Evolutionary conservation across 2,888 invertebrate species (phyloP), one percentile per base, ranked within the genome.

Genomic region (Tipula confusa): DNA sequence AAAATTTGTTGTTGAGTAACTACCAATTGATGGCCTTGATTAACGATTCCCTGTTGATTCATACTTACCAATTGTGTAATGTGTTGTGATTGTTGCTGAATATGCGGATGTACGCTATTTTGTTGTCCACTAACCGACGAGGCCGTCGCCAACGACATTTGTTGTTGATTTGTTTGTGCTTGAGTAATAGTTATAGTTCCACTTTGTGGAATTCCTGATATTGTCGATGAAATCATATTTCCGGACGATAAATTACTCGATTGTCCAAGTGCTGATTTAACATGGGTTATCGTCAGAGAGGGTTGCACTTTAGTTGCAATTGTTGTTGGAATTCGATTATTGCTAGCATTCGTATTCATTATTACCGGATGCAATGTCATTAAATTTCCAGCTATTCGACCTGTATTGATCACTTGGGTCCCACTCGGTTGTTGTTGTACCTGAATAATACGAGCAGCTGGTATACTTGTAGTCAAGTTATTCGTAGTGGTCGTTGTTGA

Each of bases 241-340:
- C 15, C 13, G 6, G 29, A n/a, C 15, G 83, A 83, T 7, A 48
- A 13, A 13, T 43, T 28, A 48, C n/a, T 83, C 29, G 31, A 7
- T 43, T 83, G 83, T 5, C 43, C 43, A 29, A 83, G n/a, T 3
- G 29, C 33, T 11, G 82, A 31, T 82, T 82, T 82, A 80, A 84
- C 84, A 82, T 83, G 89, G 0, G 89, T 89, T 1, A 89, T 89
- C 0, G 89, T 89, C 38, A 89, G 85, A 15, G 89, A 89, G 0
- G 89, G 89, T 85, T 89, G 89, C 4, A 88, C 88, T 85, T 89
- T 89, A 5, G 89, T 86, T n/a, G 88, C 87, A 86, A 89, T 89
- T n/a, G 89, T 88, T 1, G 88, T 87, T 1, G 89, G 88, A 1
- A 88, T 88, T 64, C 89, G 87, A 64, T 89, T 89, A 0, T 86